These are phyloP conservation scores for Drosophila sordidula DNA, from an alignment of 2,888 invertebrate genomes.

Conservation along the genomic window DNA sequence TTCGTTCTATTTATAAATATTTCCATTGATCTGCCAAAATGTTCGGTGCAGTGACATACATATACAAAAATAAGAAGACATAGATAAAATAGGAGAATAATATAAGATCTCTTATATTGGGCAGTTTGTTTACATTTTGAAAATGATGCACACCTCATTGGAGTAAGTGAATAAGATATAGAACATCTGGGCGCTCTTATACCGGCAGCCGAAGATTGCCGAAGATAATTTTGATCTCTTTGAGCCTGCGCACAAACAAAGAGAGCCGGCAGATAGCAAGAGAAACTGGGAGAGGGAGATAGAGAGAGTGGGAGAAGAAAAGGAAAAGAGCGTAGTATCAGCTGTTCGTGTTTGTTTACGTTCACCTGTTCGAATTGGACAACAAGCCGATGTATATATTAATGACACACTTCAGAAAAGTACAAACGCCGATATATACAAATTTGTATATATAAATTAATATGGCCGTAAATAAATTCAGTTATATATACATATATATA, in stretches of 20 bases:
- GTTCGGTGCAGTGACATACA: constrained; percentile 65
- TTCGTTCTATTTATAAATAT: constrained; percentile 56
- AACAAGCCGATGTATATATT: constrained; percentile 28
- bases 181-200: constrained; percentile 46
- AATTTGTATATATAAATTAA: constrained; percentile 22
- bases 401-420: constrained; percentile 48
- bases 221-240: constrained; percentile 27
- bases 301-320: not conserved
- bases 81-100: constrained; percentile 5
- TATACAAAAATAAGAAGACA: constrained; percentile 19
- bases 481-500: constrained; percentile 4
- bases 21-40: constrained; percentile 62
- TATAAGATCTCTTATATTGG: constrained; percentile 54
- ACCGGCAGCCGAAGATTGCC: constrained; percentile 37
- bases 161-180: constrained; percentile 30
- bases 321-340: constrained; percentile 19
- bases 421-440: constrained; percentile 5
- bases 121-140: constrained; percentile 65
- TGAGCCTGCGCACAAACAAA: constrained; percentile 44
- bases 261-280: constrained; percentile 7
- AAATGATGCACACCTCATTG: not conserved
- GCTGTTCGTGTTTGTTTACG: constrained; percentile 54
- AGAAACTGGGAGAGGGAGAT: not conserved
- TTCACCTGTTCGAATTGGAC: constrained; percentile 40
- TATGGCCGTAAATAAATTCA: constrained; percentile 21